phyloP scores from a whole-genome alignment of 2,797 vertebrate genomes.

The Mormyrops attenuatus region DNA sequence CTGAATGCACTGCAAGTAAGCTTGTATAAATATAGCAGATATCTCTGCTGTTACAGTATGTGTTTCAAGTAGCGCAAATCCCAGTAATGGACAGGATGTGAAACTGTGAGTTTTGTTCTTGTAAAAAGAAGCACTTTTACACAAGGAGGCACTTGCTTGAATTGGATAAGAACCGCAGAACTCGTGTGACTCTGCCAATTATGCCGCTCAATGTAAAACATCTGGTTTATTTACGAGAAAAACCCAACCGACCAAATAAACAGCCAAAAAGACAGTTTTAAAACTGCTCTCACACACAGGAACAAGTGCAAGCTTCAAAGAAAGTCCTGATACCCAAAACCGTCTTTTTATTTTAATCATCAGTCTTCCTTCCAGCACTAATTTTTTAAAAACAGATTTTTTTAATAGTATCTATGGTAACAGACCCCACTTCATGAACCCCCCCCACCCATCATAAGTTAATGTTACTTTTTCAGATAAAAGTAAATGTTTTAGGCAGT shows the following conservation, averaged over 20 bases:
- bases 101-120: conserved; percentile 38
- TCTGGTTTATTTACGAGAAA: conserved; percentile 15
- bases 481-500: conserved; percentile 45
- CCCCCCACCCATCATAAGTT: conserved; percentile 26
- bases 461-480: conserved; percentile 37
- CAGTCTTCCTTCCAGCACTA: conserved; percentile 47
- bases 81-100: not conserved
- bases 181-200: conserved; percentile 9
- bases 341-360: conserved; percentile 9
- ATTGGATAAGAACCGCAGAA: conserved; percentile 16
- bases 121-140: conserved; percentile 69
- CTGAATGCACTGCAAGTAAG: not conserved
- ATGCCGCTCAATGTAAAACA: conserved; percentile 1
- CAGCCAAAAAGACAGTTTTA: not conserved
- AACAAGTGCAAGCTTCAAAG: not conserved
- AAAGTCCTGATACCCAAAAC: conserved; percentile 2
- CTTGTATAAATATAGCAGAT: not conserved
- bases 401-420: conserved; percentile 27
- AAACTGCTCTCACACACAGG: not conserved
- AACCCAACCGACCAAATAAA: conserved; percentile 22
- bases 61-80: not conserved
- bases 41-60: conserved; percentile 3
- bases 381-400: conserved; percentile 30
- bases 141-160: conserved; percentile 61
- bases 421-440: conserved; percentile 34